Evolutionary conservation across 1,140 invertebrate genomes (phyloP), one percentile per base, ranked within the genome.

Genomic region (Vanessa atalanta): DNA sequence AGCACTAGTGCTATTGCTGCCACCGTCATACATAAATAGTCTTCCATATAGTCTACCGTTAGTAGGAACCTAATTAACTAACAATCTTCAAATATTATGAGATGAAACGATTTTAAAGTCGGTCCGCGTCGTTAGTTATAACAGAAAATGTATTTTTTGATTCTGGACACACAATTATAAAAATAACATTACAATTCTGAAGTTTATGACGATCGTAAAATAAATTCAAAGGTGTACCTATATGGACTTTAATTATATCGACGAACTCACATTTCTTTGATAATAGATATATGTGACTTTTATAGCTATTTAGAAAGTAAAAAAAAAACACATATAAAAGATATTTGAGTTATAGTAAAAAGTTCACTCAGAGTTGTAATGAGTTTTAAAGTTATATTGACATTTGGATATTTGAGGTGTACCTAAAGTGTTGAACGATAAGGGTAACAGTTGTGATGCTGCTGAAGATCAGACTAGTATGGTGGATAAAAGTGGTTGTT

Each of bases 151-250:
- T 20, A 61, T 61, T 63, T 48, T 70, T 60, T 60, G 53, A 69
- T 69, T 60, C 53, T 60, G 53, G 53, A 69, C 53, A 69, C 67
- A 55, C 67, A 69, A 57, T 69, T 70, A 70, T 70, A 51, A 15
- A 37, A 68, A 37, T 20, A 57, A 20, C 68, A 47, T 70, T 73
- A 65, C 53, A 67, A 37, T 67, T 63, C 47, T 73, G 47, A 67
- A 50, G 55, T 73, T 73, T 73, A 73, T 63, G 72, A 47, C 63
- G 67, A 73, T 73, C 72, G 65, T 74, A 69, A 74, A 74, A 74
- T 65, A 55, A 67, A 74, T 67, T 48, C 71, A 47, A 26, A 73
- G 23, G 71, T 73, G 20, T 47, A 31, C 26, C 26, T 31, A 37
- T 65, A 47, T 50, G 43, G 65, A 57, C 31, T 73, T 67, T 73